phyloP scores from a whole-genome alignment of 2,797 vertebrate species.

The Sitta carolinensis region DNA sequence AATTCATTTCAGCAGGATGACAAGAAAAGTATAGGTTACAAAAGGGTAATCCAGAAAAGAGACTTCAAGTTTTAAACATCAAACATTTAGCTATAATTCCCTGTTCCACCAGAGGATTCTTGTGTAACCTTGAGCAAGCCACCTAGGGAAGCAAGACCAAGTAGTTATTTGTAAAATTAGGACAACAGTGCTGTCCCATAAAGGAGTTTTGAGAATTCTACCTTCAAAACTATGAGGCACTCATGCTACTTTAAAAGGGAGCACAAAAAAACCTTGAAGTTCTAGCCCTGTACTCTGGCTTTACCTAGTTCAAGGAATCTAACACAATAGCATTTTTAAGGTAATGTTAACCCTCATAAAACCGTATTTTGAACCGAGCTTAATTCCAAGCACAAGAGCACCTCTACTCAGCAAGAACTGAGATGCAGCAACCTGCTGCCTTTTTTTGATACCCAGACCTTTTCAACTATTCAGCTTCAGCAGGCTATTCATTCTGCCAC shows the following conservation, averaged over 20 bases:
- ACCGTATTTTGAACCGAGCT: accelerated
- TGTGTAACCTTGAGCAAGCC: background rate
- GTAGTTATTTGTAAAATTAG: slow-evolving; percentile 1
- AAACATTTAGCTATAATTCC: background rate
- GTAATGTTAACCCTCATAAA: background rate
- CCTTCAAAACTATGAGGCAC: background rate
- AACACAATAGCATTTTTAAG: background rate
- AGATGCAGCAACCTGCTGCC: background rate
- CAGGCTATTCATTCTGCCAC: background rate
- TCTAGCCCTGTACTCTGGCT: background rate
- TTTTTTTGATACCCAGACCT: background rate
- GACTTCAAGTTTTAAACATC: background rate
- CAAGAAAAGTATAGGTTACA: background rate
- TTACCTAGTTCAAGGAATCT: background rate
- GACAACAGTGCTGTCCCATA: background rate
- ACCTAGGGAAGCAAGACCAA: background rate
- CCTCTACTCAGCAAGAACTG: background rate
- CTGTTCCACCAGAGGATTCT: background rate
- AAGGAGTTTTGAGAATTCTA: background rate
- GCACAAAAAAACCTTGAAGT: background rate
- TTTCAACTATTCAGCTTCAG: background rate
- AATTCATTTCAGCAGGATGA: background rate
- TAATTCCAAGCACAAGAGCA: background rate
- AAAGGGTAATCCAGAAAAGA: background rate
- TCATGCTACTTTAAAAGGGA: background rate